phyloP scores from a whole-genome alignment of 1,140 invertebrate genomes.

The Semibalanus balanoides region DNA sequence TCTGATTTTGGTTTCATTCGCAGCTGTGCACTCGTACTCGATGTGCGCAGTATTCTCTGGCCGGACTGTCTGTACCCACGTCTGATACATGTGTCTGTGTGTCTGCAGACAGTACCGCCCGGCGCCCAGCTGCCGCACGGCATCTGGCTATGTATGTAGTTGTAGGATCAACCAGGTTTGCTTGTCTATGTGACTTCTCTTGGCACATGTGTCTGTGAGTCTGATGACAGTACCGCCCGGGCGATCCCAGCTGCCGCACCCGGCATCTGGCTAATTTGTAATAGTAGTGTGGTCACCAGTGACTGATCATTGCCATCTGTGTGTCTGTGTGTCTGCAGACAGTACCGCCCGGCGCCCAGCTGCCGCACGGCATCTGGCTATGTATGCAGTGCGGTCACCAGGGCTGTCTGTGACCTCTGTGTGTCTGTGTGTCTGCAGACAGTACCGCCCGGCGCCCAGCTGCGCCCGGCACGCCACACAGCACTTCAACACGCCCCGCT shows the following conservation, averaged over 20 bases:
- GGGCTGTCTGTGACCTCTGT: constrained; percentile 25
- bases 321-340: too few relatives aligned
- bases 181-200: too few relatives aligned
- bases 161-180: too few relatives aligned
- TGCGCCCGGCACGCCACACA: constrained; percentile 54
- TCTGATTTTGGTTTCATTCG: too few relatives aligned
- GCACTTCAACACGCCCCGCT: constrained; percentile 58
- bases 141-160: too few relatives aligned
- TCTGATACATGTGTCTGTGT: too few relatives aligned
- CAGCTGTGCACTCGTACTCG: too few relatives aligned
- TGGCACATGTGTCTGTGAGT: too few relatives aligned
- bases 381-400: constrained; percentile 54
- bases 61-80: constrained; percentile 26
- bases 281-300: constrained; percentile 52
- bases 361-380: constrained; percentile 32
- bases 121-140: constrained; percentile 46
- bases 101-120: constrained; percentile 31
- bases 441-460: constrained; percentile 44
- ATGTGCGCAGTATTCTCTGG: too few relatives aligned
- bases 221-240: background rate
- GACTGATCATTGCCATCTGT: constrained; percentile 23
- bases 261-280: constrained; percentile 41
- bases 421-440: too few relatives aligned
- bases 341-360: background rate
- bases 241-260: background rate